phyloP scores from a whole-genome alignment of 2,797 vertebrate genomes.

The Tamandua tetradactyla region DNA sequence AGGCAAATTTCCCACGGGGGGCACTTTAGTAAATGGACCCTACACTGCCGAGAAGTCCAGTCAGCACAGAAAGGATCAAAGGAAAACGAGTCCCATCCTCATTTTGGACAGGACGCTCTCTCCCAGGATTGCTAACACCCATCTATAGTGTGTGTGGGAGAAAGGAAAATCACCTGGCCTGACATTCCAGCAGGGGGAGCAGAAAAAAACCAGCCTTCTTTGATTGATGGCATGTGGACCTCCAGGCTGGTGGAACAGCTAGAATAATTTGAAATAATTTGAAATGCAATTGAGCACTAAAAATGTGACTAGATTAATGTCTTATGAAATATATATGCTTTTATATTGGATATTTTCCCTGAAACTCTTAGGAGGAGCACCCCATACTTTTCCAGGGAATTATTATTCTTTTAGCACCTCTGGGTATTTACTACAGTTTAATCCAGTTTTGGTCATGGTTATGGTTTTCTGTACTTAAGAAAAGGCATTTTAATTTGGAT shows the following conservation, averaged over 20 bases:
- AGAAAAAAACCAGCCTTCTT: neutral
- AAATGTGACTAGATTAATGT: constrained; percentile 53
- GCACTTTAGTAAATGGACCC: neutral
- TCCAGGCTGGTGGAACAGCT: neutral
- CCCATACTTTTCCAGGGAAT: neutral
- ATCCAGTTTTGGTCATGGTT: constrained; percentile 5
- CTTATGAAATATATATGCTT: constrained; percentile 46
- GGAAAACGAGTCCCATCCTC: neutral
- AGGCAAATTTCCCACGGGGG: neutral
- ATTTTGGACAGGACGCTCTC: neutral
- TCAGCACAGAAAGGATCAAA: neutral
- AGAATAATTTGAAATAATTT: constrained; percentile 38
- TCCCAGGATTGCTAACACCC: neutral
- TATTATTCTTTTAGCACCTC: constrained; percentile 35
- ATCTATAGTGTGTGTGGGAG: fast-evolving
- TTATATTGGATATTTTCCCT: constrained; percentile 25
- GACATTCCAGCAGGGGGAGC: neutral
- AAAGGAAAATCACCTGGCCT: neutral
- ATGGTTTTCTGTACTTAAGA: neutral
- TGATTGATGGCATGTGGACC: neutral
- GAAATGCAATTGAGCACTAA: constrained; percentile 29
- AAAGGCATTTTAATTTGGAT: constrained; percentile 43
- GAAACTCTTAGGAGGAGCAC: neutral
- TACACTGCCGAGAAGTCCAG: neutral
- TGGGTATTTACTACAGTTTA: constrained; percentile 1